Base-by-base conservation (phyloP, 2,797 vertebrate species). In the Micromesistius poutassou region DNA sequence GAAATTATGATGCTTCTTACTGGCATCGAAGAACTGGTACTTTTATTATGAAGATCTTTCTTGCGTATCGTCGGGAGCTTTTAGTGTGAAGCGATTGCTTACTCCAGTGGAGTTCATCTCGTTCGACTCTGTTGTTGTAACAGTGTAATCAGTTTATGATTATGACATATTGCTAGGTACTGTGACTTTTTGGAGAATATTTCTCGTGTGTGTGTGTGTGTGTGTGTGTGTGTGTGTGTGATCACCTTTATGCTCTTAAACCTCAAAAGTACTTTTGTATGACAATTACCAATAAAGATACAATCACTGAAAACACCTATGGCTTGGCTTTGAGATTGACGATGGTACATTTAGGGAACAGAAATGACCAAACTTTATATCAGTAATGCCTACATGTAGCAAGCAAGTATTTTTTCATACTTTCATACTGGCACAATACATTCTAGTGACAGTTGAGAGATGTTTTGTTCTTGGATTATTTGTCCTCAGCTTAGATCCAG, bases 61-160 rank as follows among this genome's bases (percentile, higher is more conserved):
- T 88, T 78, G 87, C 76, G 80, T 75, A 82, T 87, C 75, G 82
- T 84, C 33, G n/a, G 35, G 79, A 80, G 66, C 66, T 83, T 80
- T 75, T 68, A 68, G 25, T 81, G 83, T 87, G 77, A 83, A 86
- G 78, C 80, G 73, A 74, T 79, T 83, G 85, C 87, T 90, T 89
- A 93, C 94, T 94, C 93, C 93, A 92, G 90, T 94, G 93, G 93
- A 94, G 94, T 94, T 88, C 82, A 86, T 33, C 87, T 74, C 83
- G n/a, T 86, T 82, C 83, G 80, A 84, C 82, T 84, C 85, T 83
- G 62, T 89, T 83, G 80, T 87, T 80, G 78, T 91, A 82, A 84
- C 81, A 85, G 84, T 90, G 78, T 82, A 72, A 87, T 73, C 33
- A 77, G 38, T 83, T 83, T 89, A 83, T 85, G 78, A 82, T 90